Conservation (phyloP, 2,113 vertebrate genomes). For the Plotosus lineatus region DNA sequence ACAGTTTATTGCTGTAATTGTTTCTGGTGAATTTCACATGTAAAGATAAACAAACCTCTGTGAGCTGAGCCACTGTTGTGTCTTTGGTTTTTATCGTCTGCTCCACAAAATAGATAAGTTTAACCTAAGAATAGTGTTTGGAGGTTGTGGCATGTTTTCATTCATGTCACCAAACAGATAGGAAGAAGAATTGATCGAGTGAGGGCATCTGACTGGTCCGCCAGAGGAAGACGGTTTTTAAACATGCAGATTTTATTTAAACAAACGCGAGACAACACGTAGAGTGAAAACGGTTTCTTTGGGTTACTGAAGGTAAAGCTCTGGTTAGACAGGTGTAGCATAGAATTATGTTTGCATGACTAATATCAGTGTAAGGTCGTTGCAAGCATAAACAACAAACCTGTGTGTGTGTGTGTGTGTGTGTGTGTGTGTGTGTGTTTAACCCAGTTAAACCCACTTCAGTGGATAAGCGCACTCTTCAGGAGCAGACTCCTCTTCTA, state of each 20-base stretch:
- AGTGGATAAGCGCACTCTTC: constrained; percentile 90
- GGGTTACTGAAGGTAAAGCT: neutral
- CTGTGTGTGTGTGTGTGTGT: constrained; percentile 5
- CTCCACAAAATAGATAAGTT: neutral
- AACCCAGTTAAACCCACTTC: constrained; percentile 77
- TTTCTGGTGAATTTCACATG: constrained; percentile 31
- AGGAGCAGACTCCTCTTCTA: constrained; percentile 89
- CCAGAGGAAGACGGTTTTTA: neutral
- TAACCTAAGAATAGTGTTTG: neutral
- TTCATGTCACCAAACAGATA: neutral
- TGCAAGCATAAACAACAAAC: neutral
- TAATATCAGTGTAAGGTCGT: neutral
- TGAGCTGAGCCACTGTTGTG: constrained; percentile 17
- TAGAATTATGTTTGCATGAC: neutral
- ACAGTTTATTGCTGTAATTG: constrained; percentile 28
- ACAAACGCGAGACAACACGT: neutral
- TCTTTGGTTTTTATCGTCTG: neutral
- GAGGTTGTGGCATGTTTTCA: neutral
- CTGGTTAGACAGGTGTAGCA: neutral
- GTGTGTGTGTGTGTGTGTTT: constrained; percentile 14
- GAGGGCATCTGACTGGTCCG: neutral
- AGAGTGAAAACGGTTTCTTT: neutral
- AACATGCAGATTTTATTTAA: neutral
- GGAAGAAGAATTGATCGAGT: neutral
- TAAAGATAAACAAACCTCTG: constrained; percentile 20